A percentile compares a stretch with the other conserved stretches of the same genome.
phyloP scores from a whole-genome alignment of 2,113 vertebrate genomes.

The Tursiops truncatus region DNA sequence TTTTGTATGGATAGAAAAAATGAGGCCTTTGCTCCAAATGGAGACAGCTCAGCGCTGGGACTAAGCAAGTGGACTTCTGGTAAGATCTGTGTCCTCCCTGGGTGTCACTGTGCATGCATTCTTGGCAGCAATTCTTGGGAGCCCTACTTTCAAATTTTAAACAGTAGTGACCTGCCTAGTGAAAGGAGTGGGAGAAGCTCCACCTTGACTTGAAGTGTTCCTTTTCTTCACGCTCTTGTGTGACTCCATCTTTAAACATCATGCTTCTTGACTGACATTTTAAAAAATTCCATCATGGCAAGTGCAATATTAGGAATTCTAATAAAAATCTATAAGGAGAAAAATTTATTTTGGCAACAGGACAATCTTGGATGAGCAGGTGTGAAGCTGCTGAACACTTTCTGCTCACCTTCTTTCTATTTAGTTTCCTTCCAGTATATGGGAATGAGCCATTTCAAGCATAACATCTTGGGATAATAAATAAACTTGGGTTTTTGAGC shows the following conservation, averaged over 20 bases:
- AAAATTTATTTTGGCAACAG: constrained; percentile 18
- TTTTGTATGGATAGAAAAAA: not conserved
- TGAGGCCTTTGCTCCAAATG: not conserved
- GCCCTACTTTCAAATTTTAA: not conserved
- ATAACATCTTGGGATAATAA: not conserved
- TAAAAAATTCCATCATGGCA: not conserved
- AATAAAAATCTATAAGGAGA: not conserved
- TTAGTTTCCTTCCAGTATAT: not conserved
- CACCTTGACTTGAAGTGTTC: not conserved
- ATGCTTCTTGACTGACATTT: not conserved
- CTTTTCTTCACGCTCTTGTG: not conserved
- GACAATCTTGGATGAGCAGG: not conserved
- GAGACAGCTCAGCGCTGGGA: not conserved
- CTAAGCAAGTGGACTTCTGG: not conserved
- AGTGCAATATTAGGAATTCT: not conserved
- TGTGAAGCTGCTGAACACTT: not conserved
- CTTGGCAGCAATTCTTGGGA: not conserved
- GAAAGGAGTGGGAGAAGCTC: not conserved
- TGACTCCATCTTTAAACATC: not conserved
- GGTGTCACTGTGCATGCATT: not conserved
- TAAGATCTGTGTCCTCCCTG: not conserved
- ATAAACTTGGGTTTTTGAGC: not conserved
- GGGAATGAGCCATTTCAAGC: not conserved
- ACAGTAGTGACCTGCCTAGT: not conserved
- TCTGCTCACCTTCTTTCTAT: not conserved